phyloP scores from a whole-genome alignment of 2,888 invertebrate species.

The Eupithecia dodoneata region DNA sequence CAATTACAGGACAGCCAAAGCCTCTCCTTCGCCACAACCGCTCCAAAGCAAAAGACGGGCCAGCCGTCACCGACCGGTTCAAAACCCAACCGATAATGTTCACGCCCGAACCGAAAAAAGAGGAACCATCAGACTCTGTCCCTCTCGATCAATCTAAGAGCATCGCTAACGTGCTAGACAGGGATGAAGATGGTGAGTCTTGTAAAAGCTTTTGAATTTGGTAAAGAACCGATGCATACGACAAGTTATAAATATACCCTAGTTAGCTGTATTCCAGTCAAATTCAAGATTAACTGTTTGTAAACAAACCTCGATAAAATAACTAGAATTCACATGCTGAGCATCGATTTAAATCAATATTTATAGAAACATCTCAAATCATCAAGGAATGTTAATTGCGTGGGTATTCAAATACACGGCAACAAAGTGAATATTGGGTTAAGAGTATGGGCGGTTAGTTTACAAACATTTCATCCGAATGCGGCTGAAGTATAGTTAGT shows the following conservation, averaged over 20 bases:
- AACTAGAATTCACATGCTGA: neutral
- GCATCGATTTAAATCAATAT: neutral
- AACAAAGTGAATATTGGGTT: neutral
- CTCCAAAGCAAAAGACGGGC: constrained; percentile 74
- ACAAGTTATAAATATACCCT: neutral
- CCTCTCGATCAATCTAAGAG: constrained; percentile 74
- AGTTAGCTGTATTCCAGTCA: neutral
- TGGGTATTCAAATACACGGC: neutral
- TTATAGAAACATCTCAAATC: neutral
- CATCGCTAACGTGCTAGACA: constrained; percentile 78
- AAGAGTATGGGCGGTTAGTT: neutral
- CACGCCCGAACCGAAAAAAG: constrained; percentile 59
- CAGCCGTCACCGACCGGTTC: constrained; percentile 81
- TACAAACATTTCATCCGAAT: neutral
- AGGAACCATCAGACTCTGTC: constrained; percentile 52
- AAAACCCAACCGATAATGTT: constrained; percentile 90
- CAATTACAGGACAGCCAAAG: constrained; percentile 77
- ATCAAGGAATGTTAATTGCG: neutral
- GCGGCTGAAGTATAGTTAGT: neutral
- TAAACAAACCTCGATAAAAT: neutral
- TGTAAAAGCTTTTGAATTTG: constrained; percentile 19
- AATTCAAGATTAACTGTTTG: neutral
- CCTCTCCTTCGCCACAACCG: constrained; percentile 79
- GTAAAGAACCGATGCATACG: neutral
- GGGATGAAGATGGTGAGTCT: constrained; percentile 80